These are phyloP conservation scores for Apodemus agrarius DNA, from an alignment of 2,797 vertebrate genomes.

Conservation along the genomic window DNA sequence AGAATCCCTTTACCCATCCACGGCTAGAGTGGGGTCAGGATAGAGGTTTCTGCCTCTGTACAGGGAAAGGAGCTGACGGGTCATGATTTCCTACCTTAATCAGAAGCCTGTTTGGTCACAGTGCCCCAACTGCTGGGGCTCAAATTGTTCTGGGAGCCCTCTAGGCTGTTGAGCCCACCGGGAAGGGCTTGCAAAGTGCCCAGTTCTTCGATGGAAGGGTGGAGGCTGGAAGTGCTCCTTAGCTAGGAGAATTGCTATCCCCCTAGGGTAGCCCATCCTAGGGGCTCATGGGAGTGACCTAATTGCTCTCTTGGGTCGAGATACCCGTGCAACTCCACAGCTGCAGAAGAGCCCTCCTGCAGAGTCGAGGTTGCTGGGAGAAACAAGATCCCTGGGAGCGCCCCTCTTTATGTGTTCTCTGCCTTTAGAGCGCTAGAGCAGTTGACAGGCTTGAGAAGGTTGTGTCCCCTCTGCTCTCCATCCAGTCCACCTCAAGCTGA, in stretches of 20 bases:
- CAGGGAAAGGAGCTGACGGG: not conserved
- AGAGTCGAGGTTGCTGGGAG: slow-evolving; percentile 61
- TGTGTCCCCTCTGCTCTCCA: not conserved
- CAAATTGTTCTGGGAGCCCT: slow-evolving; percentile 44
- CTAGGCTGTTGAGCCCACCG: not conserved
- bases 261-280: slow-evolving; percentile 73
- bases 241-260: slow-evolving; percentile 61
- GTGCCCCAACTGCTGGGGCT: slow-evolving; percentile 4
- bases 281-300: slow-evolving; percentile 80
- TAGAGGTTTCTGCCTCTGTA: not conserved
- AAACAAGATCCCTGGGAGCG: slow-evolving; percentile 62
- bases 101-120: not conserved
- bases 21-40: slow-evolving; percentile 17
- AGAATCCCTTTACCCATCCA: slow-evolving; percentile 18
- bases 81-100: slow-evolving; percentile 41
- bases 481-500: not conserved
- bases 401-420: slow-evolving; percentile 65
- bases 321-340: slow-evolving; percentile 62
- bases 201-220: not conserved
- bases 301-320: slow-evolving; percentile 78
- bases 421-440: slow-evolving; percentile 32
- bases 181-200: slow-evolving; percentile 41
- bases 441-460: slow-evolving; percentile 13
- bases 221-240: slow-evolving; percentile 67
- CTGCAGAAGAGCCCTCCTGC: slow-evolving; percentile 77